Conservation (phyloP, 2,113 vertebrate species). For the Apeltes quadracus region DNA sequence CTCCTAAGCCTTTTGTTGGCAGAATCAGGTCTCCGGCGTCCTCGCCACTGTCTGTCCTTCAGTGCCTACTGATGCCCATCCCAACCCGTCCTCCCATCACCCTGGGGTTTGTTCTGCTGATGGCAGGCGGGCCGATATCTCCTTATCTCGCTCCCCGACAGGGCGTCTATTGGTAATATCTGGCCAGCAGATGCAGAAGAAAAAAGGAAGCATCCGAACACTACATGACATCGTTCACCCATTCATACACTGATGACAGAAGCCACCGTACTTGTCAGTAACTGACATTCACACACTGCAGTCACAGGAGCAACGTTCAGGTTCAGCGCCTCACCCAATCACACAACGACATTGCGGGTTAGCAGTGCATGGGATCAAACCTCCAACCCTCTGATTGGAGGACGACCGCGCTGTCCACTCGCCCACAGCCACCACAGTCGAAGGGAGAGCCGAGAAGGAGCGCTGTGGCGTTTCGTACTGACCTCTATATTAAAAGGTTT, state of each 20-base stretch:
- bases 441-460: background rate
- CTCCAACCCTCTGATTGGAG: no score
- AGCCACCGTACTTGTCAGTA: no score
- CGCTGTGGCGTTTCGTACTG: slow-evolving; percentile 6
- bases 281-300: no score
- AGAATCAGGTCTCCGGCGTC: slow-evolving; percentile 35
- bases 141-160: slow-evolving; percentile 61
- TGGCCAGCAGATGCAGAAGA: slow-evolving; percentile 39
- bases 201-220: slow-evolving; percentile 48
- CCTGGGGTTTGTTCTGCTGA: slow-evolving; percentile 52
- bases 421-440: no score
- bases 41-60: slow-evolving; percentile 54
- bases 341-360: no score
- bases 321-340: no score
- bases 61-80: slow-evolving; percentile 50
- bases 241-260: no score
- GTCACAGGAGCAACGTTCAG: no score
- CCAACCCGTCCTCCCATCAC: no score
- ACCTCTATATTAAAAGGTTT: background rate
- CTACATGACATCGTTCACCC: no score
- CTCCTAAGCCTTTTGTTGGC: slow-evolving; percentile 35
- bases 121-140: slow-evolving; percentile 61
- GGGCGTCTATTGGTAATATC: slow-evolving; percentile 52
- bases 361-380: no score
- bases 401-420: no score